Base-by-base conservation (phyloP, 2,797 vertebrate species). In the Malacoctenus gilli region DNA sequence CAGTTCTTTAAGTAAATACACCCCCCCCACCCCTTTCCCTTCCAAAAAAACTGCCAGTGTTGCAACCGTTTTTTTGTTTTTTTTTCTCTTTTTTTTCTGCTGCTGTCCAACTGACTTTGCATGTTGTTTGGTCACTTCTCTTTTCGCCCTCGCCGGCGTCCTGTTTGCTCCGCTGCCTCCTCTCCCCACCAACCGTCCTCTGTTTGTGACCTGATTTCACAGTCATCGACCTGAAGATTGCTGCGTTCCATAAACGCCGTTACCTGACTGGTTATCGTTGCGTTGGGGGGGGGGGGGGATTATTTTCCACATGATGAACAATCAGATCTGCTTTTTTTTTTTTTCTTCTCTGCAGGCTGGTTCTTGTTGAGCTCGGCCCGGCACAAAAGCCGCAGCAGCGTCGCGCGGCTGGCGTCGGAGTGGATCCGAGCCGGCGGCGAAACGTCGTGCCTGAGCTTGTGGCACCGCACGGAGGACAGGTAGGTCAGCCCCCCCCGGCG, bases 341-440 rank as follows among this genome's bases (percentile, higher is more conserved):
- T 59, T 57, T 70, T 63, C 20, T 70, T 63, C 20, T 5, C 28
- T 63, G 32, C 28, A 93, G 92, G 92, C 51, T 55, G 53, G 41
- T 93, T 90, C 70, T 59, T 93, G 44, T 62, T 93, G 63, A 92
- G 89, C 68, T 75, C 57, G n/a, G 71, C 79, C 7, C 53, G 34
- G 47, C 52, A 72, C 40, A 77, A 55, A 20, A 60, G 40, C 58
- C 40, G 23, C 20, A 77, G 30, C 51, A 86, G 73, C 35, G 48
- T 23, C 8, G 77, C n/a, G n/a, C n/a, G n/a, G n/a, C n/a, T n/a
- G n/a, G n/a, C 88, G 22, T 93, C 92, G 46, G 89, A 92, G 68
- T 87, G 86, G 87, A 87, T 93, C 62, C 71, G 68, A 16, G 53
- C 30, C 2, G 75, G 37, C 4, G 40, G 80, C 14, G 15, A 39